These are phyloP conservation scores for Chiloscyllium punctatum DNA, from an alignment of 2,797 vertebrate genomes.

Conservation along the genomic window DNA sequence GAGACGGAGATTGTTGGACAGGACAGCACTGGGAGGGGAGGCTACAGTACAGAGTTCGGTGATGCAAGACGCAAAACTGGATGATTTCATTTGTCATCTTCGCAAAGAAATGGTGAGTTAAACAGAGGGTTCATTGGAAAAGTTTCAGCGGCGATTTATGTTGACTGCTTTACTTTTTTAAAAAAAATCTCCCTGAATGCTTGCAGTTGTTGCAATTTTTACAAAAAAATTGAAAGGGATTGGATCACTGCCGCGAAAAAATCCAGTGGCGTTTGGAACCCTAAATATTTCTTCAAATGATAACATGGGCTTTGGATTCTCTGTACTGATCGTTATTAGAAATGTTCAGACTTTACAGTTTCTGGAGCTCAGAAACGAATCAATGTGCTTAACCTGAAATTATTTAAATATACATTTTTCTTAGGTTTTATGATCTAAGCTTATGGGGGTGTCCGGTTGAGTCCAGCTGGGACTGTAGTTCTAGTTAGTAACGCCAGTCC, in stretches of 20 bases:
- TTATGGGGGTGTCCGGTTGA: neutral
- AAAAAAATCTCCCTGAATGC: neutral
- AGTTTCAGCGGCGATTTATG: neutral
- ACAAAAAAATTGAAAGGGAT: neutral
- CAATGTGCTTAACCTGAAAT: neutral
- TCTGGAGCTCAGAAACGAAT: neutral
- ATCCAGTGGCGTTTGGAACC: too few relatives aligned
- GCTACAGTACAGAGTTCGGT: neutral
- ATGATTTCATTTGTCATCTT: conserved; percentile 37
- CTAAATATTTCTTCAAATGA: too few relatives aligned
- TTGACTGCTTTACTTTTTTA: neutral
- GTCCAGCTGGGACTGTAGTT: neutral
- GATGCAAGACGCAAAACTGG: conserved; percentile 27
- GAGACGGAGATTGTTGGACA: neutral
- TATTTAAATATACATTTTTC: neutral
- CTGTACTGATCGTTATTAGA: neutral
- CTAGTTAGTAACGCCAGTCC: neutral
- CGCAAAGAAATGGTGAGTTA: conserved; percentile 36
- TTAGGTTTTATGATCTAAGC: neutral
- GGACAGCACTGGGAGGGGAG: neutral
- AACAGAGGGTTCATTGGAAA: neutral
- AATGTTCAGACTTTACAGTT: neutral
- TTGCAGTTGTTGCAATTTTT: neutral
- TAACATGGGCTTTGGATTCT: neutral
- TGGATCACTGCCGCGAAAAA: neutral